These are phyloP conservation scores for Stictonetta naevosa DNA, from an alignment of 2,113 vertebrate species.

Conservation along the genomic window DNA sequence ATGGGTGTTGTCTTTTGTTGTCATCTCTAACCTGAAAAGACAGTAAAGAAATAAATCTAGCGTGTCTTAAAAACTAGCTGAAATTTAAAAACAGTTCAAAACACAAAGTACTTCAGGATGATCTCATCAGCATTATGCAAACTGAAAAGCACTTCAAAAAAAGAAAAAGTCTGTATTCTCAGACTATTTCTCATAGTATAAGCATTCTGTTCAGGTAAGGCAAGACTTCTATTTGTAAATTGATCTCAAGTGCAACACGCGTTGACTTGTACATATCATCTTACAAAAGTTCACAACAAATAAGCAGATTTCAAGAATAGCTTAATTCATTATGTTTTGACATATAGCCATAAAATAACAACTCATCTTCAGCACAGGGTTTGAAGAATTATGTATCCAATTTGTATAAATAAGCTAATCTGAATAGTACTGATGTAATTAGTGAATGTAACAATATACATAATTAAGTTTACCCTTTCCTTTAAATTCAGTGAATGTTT, in stretches of 20 bases:
- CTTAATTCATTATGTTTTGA: neutral
- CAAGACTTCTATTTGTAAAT: neutral
- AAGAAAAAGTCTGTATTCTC: neutral
- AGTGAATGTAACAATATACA: neutral
- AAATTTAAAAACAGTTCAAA: neutral
- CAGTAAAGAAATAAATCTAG: neutral
- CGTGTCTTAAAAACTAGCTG: rapidly evolving
- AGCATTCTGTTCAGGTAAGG: neutral
- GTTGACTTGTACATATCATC: neutral
- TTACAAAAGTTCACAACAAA: neutral
- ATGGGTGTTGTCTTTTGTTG: slow-evolving; percentile 96
- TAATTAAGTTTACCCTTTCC: neutral
- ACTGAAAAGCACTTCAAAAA: neutral
- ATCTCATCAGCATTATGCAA: neutral
- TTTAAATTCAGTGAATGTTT: neutral
- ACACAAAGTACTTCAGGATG: neutral
- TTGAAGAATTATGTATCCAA: neutral
- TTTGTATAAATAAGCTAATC: neutral
- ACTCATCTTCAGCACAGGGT: neutral
- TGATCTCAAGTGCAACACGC: neutral
- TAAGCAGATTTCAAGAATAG: neutral
- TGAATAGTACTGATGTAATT: neutral
- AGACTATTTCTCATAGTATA: neutral
- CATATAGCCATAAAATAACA: neutral
- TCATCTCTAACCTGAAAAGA: slow-evolving; percentile 89